Evolutionary conservation across 2,888 invertebrate genomes (phyloP).

Genomic region (Chymomyza amoena): DNA sequence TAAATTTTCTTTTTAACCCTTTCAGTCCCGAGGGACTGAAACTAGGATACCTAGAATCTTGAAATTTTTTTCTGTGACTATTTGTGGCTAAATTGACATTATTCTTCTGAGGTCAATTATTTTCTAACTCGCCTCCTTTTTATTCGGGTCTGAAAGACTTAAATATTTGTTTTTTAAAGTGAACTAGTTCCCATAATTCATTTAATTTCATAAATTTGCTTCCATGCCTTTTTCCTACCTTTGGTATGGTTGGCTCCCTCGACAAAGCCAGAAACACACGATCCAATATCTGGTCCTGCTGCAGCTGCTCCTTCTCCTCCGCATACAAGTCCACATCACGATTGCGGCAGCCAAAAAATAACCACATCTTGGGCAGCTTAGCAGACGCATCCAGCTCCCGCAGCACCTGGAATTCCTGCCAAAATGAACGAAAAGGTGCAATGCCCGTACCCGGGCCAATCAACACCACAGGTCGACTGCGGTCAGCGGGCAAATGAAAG

Average conservation of each 20-base stretch:
- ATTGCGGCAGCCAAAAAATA: slow-evolving; percentile 94
- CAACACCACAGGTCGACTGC: slow-evolving; percentile 88
- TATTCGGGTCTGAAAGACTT: no score
- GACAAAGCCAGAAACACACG: slow-evolving; percentile 91
- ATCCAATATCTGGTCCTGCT: slow-evolving; percentile 85
- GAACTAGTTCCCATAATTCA: no score
- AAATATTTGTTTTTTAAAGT: no score
- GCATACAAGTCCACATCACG: slow-evolving; percentile 89
- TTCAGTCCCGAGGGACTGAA: no score
- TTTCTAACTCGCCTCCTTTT: no score
- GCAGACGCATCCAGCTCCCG: slow-evolving; percentile 63
- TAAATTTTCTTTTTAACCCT: no score
- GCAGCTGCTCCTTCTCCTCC: slow-evolving; percentile 88
- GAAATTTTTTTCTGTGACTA: no score
- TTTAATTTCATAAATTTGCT: no score
- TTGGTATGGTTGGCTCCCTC: slow-evolving; percentile 86
- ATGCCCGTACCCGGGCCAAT: slow-evolving; percentile 97
- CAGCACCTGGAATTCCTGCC: slow-evolving; percentile 86
- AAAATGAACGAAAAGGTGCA: slow-evolving; percentile 95
- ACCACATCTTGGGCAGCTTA: slow-evolving; percentile 83
- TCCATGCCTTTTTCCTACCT: slow-evolving; percentile 80
- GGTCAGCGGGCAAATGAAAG: slow-evolving; percentile 90
- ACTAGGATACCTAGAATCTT: no score
- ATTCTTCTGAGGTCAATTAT: no score
- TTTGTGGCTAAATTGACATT: no score